Evolutionary conservation across 2,113 vertebrate genomes (phyloP), one percentile per base, ranked within the genome.

Genomic region (Psettodes erumei): DNA sequence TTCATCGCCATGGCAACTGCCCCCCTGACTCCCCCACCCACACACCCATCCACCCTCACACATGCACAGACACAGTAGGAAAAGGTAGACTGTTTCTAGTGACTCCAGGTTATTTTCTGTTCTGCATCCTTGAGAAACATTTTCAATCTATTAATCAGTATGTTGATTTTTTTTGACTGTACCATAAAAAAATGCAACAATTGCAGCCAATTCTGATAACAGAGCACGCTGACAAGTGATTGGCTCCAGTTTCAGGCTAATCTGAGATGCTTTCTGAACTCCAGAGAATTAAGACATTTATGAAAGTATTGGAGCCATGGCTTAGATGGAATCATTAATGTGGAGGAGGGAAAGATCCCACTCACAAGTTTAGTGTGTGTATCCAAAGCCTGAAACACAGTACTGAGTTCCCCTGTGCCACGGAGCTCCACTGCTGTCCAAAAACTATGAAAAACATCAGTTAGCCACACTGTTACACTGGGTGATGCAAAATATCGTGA

Each of bases 1-100:
- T 65, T 12, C 71, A 48, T 91, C 55, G n/a, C 87, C 80, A 84
- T 70, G 69, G 88, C 68, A 91, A 93, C 90, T 42, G 33, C 40
- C 60, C 69, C 37, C 25, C 28, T 30, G 59, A 56, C 77, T 71
- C 69, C 66, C 53, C 53, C 60, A 66, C 75, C 70, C 38, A 81
- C 87, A 72, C 79, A 71, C 47, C 50, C 73, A 71, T 71, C 64
- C 67, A 78, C 71, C 30, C 30, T 50, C 55, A 38, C 50, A 51
- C 67, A 32, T 9, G 42, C n/a, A 42, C 65, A 60, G 37, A 65
- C 40, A 35, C 15, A 40, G 35, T 19, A 61, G 11, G 67, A 60
- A 70, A 55, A 54, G 63, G 67, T 66, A 18, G 10, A 7, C 33
- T n/a, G 48, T 60, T 45, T 67, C 60, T 35, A n/a, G 6, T 19